Evolutionary conservation across 1,140 invertebrate genomes (phyloP).

Genomic region (Lasaia peninsularis): DNA sequence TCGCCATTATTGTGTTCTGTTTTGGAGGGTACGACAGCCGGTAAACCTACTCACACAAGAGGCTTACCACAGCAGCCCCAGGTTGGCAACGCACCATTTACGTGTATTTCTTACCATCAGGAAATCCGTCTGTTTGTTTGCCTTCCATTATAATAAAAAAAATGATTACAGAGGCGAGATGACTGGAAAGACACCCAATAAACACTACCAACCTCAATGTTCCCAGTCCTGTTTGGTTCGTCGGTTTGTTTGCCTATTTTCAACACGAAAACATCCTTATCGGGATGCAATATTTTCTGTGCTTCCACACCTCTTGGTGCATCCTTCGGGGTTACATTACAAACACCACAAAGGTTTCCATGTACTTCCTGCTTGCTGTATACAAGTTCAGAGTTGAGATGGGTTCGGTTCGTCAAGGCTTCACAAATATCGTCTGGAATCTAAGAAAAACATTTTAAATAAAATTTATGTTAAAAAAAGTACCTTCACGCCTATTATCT

Average conservation of each 20-base stretch:
- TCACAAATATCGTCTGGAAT: conserved; percentile 65
- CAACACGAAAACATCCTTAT: conserved; percentile 63
- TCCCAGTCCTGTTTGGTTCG: conserved; percentile 64
- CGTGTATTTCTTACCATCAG: too few species aligned
- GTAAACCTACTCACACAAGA: too few species aligned
- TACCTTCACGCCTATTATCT: too few species aligned
- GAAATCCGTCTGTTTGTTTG: too few species aligned
- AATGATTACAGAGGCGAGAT: too few species aligned
- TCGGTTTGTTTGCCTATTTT: conserved; percentile 69
- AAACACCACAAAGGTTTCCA: conserved; percentile 45
- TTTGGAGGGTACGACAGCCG: too few species aligned
- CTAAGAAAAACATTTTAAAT: conserved; percentile 31
- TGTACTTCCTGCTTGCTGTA: conserved; percentile 50
- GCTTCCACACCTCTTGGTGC: conserved; percentile 62
- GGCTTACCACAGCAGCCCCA: too few species aligned
- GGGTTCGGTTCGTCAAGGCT: conserved; percentile 47
- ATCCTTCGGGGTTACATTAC: conserved; percentile 56
- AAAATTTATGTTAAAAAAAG: too few species aligned
- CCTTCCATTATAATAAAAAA: too few species aligned
- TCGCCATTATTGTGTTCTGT: too few species aligned
- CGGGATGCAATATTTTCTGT: conserved; percentile 61
- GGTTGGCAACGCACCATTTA: too few species aligned
- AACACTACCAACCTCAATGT: conserved; percentile 48
- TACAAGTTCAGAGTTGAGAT: conserved; percentile 52
- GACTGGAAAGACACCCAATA: too few species aligned